These are phyloP conservation scores for Conus ventricosus DNA, from an alignment of 1,140 invertebrate species.

Conservation along the genomic window DNA sequence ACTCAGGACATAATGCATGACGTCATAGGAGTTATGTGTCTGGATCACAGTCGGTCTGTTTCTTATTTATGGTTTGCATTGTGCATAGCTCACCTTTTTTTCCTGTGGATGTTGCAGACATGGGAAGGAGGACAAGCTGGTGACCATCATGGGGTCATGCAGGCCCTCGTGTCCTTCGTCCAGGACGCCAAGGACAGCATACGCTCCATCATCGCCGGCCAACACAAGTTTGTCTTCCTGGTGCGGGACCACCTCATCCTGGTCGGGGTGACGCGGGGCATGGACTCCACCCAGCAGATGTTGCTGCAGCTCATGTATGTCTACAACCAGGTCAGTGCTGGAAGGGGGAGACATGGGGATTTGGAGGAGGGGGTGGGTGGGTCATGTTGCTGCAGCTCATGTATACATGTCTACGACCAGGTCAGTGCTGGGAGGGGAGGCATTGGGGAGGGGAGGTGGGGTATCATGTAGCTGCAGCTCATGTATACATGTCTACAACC, in stretches of 20 bases:
- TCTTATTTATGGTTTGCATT: too few relatives aligned
- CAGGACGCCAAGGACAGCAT: constrained; percentile 83
- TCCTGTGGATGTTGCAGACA: constrained; percentile 75
- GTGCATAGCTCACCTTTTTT: too few relatives aligned
- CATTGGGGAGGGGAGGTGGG: too few relatives aligned
- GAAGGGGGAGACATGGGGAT: too few relatives aligned
- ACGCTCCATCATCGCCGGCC: constrained; percentile 88
- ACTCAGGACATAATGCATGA: too few relatives aligned
- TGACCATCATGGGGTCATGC: constrained; percentile 95
- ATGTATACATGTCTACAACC: too few relatives aligned
- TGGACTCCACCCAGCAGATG: constrained; percentile 87
- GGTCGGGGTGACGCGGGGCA: constrained; percentile 89
- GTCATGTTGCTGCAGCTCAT: constrained; percentile 87
- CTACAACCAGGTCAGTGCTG: constrained; percentile 56
- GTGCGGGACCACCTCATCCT: constrained; percentile 91
- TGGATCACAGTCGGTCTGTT: too few relatives aligned
- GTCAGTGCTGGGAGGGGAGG: constrained; percentile 6
- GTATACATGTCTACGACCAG: constrained; percentile 79
- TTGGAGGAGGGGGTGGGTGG: too few relatives aligned
- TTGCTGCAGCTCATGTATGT: constrained; percentile 88
- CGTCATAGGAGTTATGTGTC: too few relatives aligned
- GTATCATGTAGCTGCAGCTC: too few relatives aligned
- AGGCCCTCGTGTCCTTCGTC: constrained; percentile 94
- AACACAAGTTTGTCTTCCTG: constrained; percentile 92
- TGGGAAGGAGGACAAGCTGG: constrained; percentile 95